Evolutionary conservation across 2,113 vertebrate genomes (phyloP).

Genomic region (Stigmatopora nigra): DNA sequence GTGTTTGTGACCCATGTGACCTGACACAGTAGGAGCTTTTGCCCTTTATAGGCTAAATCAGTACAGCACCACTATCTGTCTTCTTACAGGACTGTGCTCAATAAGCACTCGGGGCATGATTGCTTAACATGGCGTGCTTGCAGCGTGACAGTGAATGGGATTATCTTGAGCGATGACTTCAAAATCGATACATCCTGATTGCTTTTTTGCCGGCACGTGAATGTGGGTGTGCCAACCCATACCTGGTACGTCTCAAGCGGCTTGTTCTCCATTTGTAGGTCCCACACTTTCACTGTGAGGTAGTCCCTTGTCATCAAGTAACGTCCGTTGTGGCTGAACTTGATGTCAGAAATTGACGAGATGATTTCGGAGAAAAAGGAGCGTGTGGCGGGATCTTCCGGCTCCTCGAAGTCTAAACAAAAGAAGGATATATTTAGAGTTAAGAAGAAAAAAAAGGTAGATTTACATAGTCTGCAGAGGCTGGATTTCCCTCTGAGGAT

Average conservation of each 20-base stretch:
- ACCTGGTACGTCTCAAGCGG: slow-evolving; percentile 95
- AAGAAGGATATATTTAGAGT: slow-evolving; percentile 14
- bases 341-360: slow-evolving; percentile 94
- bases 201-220: slow-evolving; percentile 19
- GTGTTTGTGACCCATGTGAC: slow-evolving; percentile 44
- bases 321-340: slow-evolving; percentile 94
- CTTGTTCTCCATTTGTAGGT: slow-evolving; percentile 95
- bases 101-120: slow-evolving; percentile 41
- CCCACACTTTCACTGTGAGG: slow-evolving; percentile 95
- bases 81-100: slow-evolving; percentile 38
- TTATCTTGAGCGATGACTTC: slow-evolving; percentile 55
- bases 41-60: slow-evolving; percentile 36
- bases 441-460: slow-evolving; percentile 19
- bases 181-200: slow-evolving; percentile 60
- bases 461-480: slow-evolving; percentile 30
- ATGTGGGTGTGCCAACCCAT: slow-evolving; percentile 5
- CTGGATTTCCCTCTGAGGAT: slow-evolving; percentile 49
- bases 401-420: slow-evolving; percentile 86
- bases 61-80: slow-evolving; percentile 33
- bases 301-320: slow-evolving; percentile 96
- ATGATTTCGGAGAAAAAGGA: slow-evolving; percentile 97
- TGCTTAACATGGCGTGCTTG: slow-evolving; percentile 36
- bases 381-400: slow-evolving; percentile 89
- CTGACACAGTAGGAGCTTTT: slow-evolving; percentile 48
- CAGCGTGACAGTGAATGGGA: slow-evolving; percentile 46